Percentiles rank a stretch among this genome's conserved stretches.
These are phyloP conservation scores for Zosterops borbonicus DNA, from an alignment of 2,113 vertebrate species.

Conservation along the genomic window DNA sequence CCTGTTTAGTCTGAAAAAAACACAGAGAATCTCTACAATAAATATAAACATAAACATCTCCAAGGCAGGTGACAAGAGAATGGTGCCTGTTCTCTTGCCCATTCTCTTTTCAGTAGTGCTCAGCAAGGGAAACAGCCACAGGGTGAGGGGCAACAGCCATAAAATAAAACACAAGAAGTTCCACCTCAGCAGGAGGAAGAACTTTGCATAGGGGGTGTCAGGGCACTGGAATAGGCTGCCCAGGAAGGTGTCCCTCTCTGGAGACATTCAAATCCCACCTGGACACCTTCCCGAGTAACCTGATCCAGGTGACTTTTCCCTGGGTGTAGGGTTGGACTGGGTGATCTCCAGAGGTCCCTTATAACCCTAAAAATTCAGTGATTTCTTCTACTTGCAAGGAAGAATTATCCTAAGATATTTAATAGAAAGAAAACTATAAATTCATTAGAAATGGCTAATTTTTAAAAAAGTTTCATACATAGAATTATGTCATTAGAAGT, in stretches of 20 bases:
- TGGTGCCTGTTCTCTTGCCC: too few relatives aligned
- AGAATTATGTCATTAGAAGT: neutral
- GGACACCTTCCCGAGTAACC: fast-evolving
- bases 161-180: neutral
- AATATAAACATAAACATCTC: too few relatives aligned
- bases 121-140: fast-evolving
- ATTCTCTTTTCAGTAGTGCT: neutral
- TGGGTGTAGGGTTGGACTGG: neutral
- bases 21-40: neutral
- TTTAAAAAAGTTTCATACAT: neutral
- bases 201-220: neutral
- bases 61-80: too few relatives aligned
- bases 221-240: neutral
- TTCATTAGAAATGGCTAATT: neutral
- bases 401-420: neutral
- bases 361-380: too few relatives aligned
- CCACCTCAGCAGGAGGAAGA: neutral
- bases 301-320: neutral
- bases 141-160: neutral
- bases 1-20: neutral
- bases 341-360: neutral
- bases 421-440: neutral
- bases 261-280: neutral
- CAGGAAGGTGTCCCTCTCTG: neutral
- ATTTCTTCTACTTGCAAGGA: neutral